A percentile compares a stretch with the other conserved stretches of the same genome.
Conservation (phyloP, 2,113 vertebrate species). For the Sinocyclocheilus anophthalmus region DNA sequence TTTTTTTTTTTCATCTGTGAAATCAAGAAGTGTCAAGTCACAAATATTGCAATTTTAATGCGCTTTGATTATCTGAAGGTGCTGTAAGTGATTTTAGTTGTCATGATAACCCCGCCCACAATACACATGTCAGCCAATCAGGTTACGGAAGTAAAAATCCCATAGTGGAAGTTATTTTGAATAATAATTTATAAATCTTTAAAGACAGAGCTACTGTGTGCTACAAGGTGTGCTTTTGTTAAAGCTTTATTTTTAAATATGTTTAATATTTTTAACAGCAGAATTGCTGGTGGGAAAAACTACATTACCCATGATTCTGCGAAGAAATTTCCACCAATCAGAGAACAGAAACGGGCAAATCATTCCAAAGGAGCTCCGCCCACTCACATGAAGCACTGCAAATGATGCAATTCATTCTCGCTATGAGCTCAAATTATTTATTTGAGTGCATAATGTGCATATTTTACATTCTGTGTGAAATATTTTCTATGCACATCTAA, state of each 20-base stretch:
- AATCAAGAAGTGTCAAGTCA: neutral
- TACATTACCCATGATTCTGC: neutral
- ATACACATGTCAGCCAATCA: neutral
- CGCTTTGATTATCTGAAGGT: neutral
- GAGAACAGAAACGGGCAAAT: neutral
- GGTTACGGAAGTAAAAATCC: neutral
- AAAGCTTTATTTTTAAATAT: neutral
- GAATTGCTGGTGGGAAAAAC: neutral
- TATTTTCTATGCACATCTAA: neutral
- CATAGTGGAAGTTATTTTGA: neutral
- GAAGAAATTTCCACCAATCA: neutral
- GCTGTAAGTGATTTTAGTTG: neutral
- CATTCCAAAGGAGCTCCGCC: neutral
- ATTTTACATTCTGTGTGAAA: too few species aligned
- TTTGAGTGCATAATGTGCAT: too few species aligned
- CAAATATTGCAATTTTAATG: neutral
- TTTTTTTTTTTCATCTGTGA: neutral
- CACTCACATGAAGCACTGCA: neutral
- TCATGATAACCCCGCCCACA: neutral
- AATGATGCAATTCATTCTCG: too few species aligned
- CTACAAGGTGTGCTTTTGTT: neutral
- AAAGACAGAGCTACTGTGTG: too few species aligned
- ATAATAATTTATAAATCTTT: too few species aligned
- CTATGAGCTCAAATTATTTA: too few species aligned
- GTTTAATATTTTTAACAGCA: neutral